Conservation (phyloP, 2,113 vertebrate genomes). For the Hippocampus abdominalis region DNA sequence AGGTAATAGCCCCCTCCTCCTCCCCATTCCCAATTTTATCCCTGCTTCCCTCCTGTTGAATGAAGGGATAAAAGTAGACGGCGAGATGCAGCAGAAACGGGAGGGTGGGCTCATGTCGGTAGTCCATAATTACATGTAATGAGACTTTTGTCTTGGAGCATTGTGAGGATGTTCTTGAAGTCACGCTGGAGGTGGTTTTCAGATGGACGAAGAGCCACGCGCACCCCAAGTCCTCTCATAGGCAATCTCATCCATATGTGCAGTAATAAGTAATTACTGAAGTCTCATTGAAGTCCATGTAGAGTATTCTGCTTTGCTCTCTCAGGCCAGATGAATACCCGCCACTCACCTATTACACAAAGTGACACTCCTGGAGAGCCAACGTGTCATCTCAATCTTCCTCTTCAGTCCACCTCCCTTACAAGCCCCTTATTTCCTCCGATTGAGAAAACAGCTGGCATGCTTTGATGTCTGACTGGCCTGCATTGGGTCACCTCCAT, state of each 20-base stretch:
- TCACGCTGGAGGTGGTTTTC: constrained; percentile 75
- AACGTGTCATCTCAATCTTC: constrained; percentile 67
- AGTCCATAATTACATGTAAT: constrained; percentile 92
- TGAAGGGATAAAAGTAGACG: constrained; percentile 80
- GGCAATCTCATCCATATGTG: constrained; percentile 77
- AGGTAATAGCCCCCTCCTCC: constrained; percentile 66
- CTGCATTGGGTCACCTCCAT: constrained; percentile 78
- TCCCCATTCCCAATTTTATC: constrained; percentile 11
- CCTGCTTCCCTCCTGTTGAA: constrained; percentile 65
- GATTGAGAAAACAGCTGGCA: constrained; percentile 80
- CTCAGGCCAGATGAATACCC: constrained; percentile 64
- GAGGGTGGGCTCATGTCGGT: constrained; percentile 68
- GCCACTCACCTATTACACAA: constrained; percentile 78
- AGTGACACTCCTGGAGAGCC: constrained; percentile 76
- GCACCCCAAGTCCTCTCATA: constrained; percentile 74
- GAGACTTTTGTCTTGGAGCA: constrained; percentile 90
- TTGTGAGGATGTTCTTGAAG: constrained; percentile 90
- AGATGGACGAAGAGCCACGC: constrained; percentile 73
- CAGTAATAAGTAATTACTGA: constrained; percentile 96
- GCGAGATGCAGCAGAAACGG: constrained; percentile 42
- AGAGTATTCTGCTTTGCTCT: constrained; percentile 54
- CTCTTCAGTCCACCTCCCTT: constrained; percentile 68
- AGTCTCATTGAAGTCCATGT: constrained; percentile 94
- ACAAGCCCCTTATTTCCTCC: constrained; percentile 45
- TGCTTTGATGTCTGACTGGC: constrained; percentile 83